Evolutionary conservation across 2,797 vertebrate genomes (phyloP).

Genomic region (Columba guinea): DNA sequence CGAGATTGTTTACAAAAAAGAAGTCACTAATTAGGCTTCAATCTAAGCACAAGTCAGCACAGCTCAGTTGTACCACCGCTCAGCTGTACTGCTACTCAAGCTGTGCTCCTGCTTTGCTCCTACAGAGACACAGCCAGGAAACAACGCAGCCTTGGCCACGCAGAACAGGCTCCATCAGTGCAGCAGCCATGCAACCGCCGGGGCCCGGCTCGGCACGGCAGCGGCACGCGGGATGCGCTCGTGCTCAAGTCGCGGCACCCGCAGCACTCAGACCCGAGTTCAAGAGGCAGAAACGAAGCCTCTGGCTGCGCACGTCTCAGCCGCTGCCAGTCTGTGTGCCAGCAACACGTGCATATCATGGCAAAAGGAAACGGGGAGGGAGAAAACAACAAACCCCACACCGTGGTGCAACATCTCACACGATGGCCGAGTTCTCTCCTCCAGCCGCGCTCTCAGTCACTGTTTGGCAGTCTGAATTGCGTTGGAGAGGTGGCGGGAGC

Average conservation of each 20-base stretch:
- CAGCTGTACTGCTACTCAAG: too few relatives aligned
- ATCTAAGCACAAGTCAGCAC: not conserved
- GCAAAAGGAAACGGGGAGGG: not conserved
- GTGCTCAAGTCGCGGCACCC: not conserved
- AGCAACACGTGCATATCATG: rapidly evolving
- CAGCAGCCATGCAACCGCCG: not conserved
- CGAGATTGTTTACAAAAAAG: conserved; percentile 19
- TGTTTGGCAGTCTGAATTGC: not conserved
- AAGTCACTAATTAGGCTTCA: not conserved
- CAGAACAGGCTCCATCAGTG: not conserved
- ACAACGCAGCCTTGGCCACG: not conserved
- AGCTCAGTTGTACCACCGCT: not conserved
- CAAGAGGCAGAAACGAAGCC: not conserved
- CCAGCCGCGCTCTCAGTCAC: not conserved
- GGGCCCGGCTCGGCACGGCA: not conserved
- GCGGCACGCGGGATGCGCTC: not conserved
- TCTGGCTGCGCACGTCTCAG: not conserved
- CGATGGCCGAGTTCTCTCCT: not conserved
- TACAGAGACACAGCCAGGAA: not conserved
- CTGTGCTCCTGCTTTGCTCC: not conserved
- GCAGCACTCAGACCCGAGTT: not conserved
- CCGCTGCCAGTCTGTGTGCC: not conserved
- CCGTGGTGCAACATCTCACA: not conserved
- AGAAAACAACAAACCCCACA: not conserved
- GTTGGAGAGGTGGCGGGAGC: conserved; percentile 10